phyloP scores from a whole-genome alignment of 2,888 invertebrate species.

The Spialia ferax region DNA sequence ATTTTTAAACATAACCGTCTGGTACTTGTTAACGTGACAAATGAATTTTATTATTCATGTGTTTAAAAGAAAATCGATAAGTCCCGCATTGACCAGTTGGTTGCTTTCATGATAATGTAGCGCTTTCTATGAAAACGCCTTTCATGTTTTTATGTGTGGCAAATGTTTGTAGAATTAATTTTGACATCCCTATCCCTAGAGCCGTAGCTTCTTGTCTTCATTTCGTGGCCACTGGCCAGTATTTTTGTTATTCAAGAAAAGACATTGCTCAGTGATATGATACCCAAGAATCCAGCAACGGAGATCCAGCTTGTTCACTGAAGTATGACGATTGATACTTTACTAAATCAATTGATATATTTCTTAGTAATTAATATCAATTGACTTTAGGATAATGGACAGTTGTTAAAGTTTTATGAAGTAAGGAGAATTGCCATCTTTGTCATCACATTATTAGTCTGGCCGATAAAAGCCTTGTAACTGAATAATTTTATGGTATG shows the following conservation, averaged over 20 bases:
- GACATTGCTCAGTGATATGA: too few species aligned
- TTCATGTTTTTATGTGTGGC: conserved; percentile 11
- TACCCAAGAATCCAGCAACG: too few species aligned
- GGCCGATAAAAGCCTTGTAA: not conserved
- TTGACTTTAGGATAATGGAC: too few species aligned
- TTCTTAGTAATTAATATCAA: too few species aligned
- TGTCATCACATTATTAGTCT: not conserved
- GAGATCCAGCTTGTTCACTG: too few species aligned
- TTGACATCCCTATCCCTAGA: not conserved
- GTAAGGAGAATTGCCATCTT: not conserved
- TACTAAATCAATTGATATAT: too few species aligned
- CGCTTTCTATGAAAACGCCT: conserved; percentile 15
- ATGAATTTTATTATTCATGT: not conserved
- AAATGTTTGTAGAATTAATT: not conserved
- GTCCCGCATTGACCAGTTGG: conserved; percentile 3
- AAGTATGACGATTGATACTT: too few species aligned
- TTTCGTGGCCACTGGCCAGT: not conserved
- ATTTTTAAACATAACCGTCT: too few species aligned
- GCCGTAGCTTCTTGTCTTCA: not conserved
- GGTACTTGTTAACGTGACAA: not conserved
- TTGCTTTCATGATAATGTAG: conserved; percentile 25
- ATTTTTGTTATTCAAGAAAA: not conserved
- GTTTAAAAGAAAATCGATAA: conserved; percentile 24
- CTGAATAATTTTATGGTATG: too few species aligned
- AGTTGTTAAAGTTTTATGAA: too few species aligned